Conservation (phyloP, 2,113 vertebrate genomes). For the Stegostoma tigrinum region DNA sequence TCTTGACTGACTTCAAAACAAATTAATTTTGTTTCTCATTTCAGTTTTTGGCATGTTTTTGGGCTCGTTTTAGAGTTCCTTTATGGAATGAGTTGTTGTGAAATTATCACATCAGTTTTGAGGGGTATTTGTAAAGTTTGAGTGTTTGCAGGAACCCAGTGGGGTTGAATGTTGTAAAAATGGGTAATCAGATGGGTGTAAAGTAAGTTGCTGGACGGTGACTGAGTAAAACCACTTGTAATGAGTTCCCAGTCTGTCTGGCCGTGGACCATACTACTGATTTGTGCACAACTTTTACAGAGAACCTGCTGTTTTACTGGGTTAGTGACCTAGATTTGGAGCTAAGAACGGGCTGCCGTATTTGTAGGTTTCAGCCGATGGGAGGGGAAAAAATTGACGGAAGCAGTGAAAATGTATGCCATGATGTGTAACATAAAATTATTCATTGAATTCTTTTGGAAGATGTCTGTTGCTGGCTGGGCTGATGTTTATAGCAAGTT, state of each 20-base stretch:
- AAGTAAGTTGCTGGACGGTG: not conserved
- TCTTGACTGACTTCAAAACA: not conserved
- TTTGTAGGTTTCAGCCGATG: not conserved
- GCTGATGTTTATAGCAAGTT: too few relatives aligned
- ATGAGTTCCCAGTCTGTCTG: conserved; percentile 15
- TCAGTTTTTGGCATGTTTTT: not conserved
- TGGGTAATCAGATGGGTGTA: not conserved
- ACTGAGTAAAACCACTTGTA: not conserved
- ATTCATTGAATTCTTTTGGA: not conserved
- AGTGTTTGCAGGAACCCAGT: not conserved
- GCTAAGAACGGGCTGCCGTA: not conserved
- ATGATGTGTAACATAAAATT: not conserved
- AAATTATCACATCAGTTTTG: not conserved
- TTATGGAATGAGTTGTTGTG: not conserved
- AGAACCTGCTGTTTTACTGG: conserved; percentile 24
- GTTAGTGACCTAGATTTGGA: not conserved
- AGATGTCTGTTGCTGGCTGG: not conserved
- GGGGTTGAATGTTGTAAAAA: not conserved
- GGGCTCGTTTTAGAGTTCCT: not conserved
- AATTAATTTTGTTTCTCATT: not conserved
- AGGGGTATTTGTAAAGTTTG: not conserved
- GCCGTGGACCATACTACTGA: not conserved
- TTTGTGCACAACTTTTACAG: not conserved
- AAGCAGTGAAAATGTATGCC: not conserved
- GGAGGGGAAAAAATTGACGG: not conserved